phyloP scores from a whole-genome alignment of 2,113 vertebrate species.

The Bufo bufo region DNA sequence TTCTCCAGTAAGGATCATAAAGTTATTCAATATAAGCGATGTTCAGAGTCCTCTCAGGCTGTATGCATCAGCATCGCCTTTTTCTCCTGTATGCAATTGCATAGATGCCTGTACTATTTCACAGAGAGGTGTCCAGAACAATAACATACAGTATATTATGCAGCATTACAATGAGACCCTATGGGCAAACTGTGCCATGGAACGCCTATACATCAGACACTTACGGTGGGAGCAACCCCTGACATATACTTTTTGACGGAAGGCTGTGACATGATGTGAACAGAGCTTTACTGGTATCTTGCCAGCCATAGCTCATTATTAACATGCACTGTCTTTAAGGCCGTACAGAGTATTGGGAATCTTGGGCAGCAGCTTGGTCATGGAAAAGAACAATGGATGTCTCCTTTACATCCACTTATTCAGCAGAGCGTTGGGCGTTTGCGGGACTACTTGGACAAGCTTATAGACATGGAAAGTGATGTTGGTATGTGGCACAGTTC shows the following conservation, averaged over 20 bases:
- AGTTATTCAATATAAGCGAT: background rate
- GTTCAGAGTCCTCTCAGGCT: background rate
- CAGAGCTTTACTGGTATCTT: background rate
- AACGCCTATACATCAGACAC: too few species aligned
- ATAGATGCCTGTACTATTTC: too few species aligned
- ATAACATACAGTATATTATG: too few species aligned
- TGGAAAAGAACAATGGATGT: slow-evolving; percentile 93
- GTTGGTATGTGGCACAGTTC: slow-evolving; percentile 67
- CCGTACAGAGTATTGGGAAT: slow-evolving; percentile 88
- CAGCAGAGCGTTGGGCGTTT: slow-evolving; percentile 78
- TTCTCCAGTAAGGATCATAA: background rate
- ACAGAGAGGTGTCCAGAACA: too few species aligned
- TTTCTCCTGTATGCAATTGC: too few species aligned
- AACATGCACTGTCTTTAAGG: slow-evolving; percentile 66
- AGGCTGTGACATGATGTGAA: background rate
- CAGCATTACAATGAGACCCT: too few species aligned
- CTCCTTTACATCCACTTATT: slow-evolving; percentile 83
- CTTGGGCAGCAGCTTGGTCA: slow-evolving; percentile 88
- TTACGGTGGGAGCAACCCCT: too few species aligned
- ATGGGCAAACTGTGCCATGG: too few species aligned
- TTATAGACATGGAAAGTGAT: slow-evolving; percentile 79
- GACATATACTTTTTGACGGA: background rate
- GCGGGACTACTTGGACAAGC: slow-evolving; percentile 83
- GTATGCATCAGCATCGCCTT: too few species aligned
- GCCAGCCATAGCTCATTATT: background rate